Conservation (phyloP, 2,888 invertebrate species). For the Xestia sexstrigata region DNA sequence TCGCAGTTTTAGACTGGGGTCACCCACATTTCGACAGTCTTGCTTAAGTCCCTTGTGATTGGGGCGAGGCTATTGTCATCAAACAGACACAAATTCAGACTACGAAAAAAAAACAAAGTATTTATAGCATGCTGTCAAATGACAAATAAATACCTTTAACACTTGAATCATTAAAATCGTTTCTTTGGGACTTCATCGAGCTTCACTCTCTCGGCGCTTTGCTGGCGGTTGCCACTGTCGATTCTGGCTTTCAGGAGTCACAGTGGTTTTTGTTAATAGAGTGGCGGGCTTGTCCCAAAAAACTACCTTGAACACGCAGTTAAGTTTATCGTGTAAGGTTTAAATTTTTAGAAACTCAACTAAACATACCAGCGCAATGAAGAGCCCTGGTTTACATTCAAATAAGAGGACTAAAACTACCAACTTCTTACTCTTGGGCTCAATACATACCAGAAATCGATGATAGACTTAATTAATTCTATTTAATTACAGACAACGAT, state of each 20-base stretch:
- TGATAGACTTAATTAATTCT: background rate
- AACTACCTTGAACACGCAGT: background rate
- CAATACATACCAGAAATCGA: background rate
- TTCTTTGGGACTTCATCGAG: background rate
- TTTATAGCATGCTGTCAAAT: background rate
- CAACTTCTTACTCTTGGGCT: no score
- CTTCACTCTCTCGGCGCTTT: background rate
- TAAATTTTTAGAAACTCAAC: background rate
- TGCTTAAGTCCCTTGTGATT: background rate
- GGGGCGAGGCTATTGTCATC: background rate
- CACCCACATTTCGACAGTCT: background rate
- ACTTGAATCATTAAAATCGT: background rate
- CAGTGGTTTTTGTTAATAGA: background rate
- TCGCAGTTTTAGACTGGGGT: background rate
- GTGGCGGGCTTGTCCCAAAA: no score
- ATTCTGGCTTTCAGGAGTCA: background rate
- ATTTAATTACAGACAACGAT: background rate
- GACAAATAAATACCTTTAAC: background rate
- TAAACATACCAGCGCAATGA: background rate
- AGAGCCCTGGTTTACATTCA: background rate
- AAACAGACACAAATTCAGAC: no score
- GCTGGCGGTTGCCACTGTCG: background rate
- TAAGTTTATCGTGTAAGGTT: background rate
- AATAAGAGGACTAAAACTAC: no score
- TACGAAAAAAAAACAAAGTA: background rate